Evolutionary conservation across 2,888 invertebrate genomes (phyloP).

Genomic region (Polyommatus iphigenia): DNA sequence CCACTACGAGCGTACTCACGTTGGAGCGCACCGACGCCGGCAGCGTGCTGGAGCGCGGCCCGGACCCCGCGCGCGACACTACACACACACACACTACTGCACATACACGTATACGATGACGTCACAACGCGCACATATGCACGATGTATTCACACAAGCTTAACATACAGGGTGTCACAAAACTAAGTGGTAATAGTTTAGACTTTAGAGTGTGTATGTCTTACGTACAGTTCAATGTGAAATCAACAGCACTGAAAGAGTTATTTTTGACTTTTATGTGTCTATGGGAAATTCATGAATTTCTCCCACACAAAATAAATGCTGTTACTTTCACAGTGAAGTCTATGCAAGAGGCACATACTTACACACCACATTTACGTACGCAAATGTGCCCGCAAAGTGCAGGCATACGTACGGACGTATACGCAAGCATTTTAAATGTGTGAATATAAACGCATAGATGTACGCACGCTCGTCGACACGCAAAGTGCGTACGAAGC

Average conservation of each 20-base stretch:
- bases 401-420: constrained; percentile 28
- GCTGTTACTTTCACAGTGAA: too few species aligned
- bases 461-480: background rate
- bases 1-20: constrained; percentile 51
- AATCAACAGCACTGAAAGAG: background rate
- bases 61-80: constrained; percentile 89
- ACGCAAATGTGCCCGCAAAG: background rate
- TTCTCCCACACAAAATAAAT: too few species aligned
- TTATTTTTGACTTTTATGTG: background rate
- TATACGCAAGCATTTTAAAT: constrained; percentile 38
- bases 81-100: constrained; percentile 80
- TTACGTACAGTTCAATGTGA: too few species aligned
- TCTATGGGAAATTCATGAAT: background rate
- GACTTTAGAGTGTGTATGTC: background rate
- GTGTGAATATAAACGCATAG: constrained; percentile 37
- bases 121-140: background rate
- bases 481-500: constrained; percentile 4
- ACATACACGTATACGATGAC: constrained; percentile 39
- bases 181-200: background rate
- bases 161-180: background rate
- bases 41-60: constrained; percentile 87
- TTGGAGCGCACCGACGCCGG: constrained; percentile 80
- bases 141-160: background rate
- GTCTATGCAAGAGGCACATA: too few species aligned
- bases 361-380: background rate